Conservation (phyloP, 2,797 vertebrate species). For the Leucoraja ocellata region DNA sequence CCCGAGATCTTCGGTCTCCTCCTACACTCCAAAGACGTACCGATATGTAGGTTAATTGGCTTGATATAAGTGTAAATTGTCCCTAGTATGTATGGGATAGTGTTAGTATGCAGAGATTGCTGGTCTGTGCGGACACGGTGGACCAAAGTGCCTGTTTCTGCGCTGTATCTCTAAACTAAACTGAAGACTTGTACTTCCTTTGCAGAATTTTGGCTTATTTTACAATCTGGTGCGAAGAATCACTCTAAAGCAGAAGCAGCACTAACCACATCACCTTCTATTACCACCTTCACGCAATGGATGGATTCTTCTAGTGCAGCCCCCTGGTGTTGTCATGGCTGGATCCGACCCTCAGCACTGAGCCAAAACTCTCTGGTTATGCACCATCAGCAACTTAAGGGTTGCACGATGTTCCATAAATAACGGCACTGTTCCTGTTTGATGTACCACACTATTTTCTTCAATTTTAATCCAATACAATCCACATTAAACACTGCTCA, state of each 20-base stretch:
- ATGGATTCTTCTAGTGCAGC: background rate
- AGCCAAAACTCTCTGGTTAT: conserved; percentile 27
- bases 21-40: too few species aligned
- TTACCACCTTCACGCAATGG: background rate
- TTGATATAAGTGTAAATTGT: too few species aligned
- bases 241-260: conserved; percentile 78
- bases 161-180: too few species aligned
- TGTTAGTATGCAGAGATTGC: too few species aligned
- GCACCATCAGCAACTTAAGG: conserved; percentile 5
- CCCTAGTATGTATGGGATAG: too few species aligned
- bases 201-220: conserved; percentile 82
- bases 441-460: background rate
- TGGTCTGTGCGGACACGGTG: too few species aligned
- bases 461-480: conserved; percentile 9
- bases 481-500: background rate
- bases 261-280: conserved; percentile 53
- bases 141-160: too few species aligned
- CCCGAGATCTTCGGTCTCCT: too few species aligned
- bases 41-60: too few species aligned
- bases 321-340: background rate
- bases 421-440: conserved; percentile 29
- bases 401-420: conserved; percentile 18
- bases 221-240: conserved; percentile 79
- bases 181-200: conserved; percentile 24
- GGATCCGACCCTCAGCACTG: conserved; percentile 15